phyloP scores from a whole-genome alignment of 2,888 invertebrate genomes.

The Clepsis dumicolana region DNA sequence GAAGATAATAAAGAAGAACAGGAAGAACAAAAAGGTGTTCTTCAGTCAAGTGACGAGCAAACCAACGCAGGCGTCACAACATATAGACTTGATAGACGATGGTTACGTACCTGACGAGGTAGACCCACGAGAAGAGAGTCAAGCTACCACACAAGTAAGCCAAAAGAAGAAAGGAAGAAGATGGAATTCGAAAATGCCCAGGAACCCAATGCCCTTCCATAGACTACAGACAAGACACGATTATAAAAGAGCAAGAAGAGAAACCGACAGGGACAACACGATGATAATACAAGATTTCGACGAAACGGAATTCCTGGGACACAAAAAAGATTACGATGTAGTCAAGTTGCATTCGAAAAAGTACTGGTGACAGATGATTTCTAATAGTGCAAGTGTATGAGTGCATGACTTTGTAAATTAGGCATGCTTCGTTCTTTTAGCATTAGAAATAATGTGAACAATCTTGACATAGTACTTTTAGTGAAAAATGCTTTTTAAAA shows the following conservation, averaged over 20 bases:
- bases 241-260: constrained; percentile 59
- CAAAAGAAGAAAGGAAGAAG: constrained; percentile 61
- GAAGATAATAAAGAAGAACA: constrained; percentile 76
- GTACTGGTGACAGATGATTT: constrained; percentile 60
- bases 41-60: constrained; percentile 52
- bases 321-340: constrained; percentile 61
- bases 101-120: constrained; percentile 52
- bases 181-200: constrained; percentile 55
- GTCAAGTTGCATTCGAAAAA: constrained; percentile 65
- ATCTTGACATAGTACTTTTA: too few species aligned
- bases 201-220: constrained; percentile 72
- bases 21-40: constrained; percentile 60
- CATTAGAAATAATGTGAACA: too few species aligned
- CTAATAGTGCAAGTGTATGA: background rate
- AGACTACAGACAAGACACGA: constrained; percentile 58
- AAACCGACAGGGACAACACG: constrained; percentile 56
- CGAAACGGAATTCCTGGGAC: constrained; percentile 66
- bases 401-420: background rate
- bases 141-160: constrained; percentile 56
- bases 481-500: too few species aligned
- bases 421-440: too few species aligned
- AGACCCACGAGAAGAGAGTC: constrained; percentile 51
- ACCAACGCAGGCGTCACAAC: constrained; percentile 53
- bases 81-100: constrained; percentile 49
- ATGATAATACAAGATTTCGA: constrained; percentile 72